Evolutionary conservation across 2,888 invertebrate genomes (phyloP).

Genomic region (Morinoia aosen): DNA sequence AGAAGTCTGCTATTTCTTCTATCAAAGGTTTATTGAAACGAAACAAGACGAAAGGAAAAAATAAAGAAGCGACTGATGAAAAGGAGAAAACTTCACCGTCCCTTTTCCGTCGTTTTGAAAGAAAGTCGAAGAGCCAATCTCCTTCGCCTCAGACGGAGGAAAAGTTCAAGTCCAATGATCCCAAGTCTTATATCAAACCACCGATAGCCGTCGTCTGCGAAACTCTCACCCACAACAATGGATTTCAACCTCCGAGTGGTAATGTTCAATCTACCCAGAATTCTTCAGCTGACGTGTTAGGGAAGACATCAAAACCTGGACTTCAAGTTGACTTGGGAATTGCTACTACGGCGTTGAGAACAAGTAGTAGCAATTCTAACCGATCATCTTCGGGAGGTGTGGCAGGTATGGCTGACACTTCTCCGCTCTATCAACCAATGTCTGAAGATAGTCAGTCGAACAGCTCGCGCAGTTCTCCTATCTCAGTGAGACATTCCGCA

Average conservation of each 20-base stretch:
- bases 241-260: neutral
- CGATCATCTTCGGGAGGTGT: neutral
- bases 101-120: conserved; percentile 64
- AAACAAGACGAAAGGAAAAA: conserved; percentile 59
- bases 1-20: conserved; percentile 64
- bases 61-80: conserved; percentile 53
- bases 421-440: conserved; percentile 22
- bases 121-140: conserved; percentile 59
- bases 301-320: neutral
- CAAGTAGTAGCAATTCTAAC: conserved; percentile 39
- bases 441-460: conserved; percentile 19
- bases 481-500: conserved; percentile 15
- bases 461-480: conserved; percentile 35
- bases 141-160: conserved; percentile 51
- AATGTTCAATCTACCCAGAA: neutral
- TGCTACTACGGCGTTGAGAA: neutral
- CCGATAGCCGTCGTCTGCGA: neutral
- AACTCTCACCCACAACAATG: neutral
- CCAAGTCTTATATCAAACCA: neutral
- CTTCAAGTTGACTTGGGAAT: neutral
- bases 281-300: neutral
- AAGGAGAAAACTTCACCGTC: conserved; percentile 65
- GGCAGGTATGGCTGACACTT: neutral
- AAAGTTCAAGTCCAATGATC: neutral
- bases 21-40: conserved; percentile 64